Evolutionary conservation across 1,140 invertebrate genomes (phyloP).

Genomic region (Neodiprion fabricii): DNA sequence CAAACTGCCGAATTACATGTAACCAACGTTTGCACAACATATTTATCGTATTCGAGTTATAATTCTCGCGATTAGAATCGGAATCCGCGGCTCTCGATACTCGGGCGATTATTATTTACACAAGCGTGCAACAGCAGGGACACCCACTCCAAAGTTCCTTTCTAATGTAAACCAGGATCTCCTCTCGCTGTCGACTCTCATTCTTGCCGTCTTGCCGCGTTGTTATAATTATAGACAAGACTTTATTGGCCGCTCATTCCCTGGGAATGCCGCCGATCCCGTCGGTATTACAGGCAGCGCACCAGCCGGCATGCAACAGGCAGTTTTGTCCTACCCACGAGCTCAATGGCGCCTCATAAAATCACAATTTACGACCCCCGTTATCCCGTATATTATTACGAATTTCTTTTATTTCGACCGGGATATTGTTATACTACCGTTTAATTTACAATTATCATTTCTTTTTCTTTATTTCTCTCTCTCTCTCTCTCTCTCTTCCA

Average conservation of each 20-base stretch:
- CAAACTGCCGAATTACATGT: too few relatives aligned
- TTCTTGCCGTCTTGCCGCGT: not conserved
- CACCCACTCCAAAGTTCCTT: conserved; percentile 14
- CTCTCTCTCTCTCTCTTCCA: too few relatives aligned
- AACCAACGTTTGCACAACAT: too few relatives aligned
- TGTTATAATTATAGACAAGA: conserved; percentile 5
- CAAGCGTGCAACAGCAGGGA: conserved; percentile 2
- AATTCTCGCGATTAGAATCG: not conserved
- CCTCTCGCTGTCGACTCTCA: not conserved
- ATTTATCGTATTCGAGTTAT: too few relatives aligned
- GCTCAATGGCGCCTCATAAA: not conserved
- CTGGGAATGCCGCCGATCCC: too few relatives aligned
- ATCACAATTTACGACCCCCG: not conserved
- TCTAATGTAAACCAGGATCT: conserved; percentile 15
- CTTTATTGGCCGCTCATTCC: too few relatives aligned
- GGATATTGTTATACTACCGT: too few relatives aligned
- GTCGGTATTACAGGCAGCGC: too few relatives aligned
- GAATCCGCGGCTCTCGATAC: not conserved
- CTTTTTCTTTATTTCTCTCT: too few relatives aligned
- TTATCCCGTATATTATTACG: not conserved
- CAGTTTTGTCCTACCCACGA: not conserved
- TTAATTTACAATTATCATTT: too few relatives aligned
- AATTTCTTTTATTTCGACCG: not conserved
- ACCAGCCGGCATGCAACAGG: too few relatives aligned
- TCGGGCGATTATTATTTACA: not conserved